phyloP scores from a whole-genome alignment of 2,797 vertebrate genomes.

The Clarias pachynema region DNA sequence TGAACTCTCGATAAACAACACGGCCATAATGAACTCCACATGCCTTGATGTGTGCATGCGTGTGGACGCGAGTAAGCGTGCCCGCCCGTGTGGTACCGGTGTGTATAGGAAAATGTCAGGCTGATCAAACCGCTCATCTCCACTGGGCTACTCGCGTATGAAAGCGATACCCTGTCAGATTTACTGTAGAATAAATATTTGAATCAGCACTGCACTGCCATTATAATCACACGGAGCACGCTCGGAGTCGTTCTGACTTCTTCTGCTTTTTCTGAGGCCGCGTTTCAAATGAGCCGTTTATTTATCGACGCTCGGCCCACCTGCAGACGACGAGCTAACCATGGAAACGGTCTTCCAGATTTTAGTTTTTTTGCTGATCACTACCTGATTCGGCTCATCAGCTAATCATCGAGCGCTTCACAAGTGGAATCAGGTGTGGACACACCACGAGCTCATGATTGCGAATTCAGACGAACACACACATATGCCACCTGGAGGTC shows the following conservation, averaged over 20 bases:
- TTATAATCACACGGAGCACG: slow-evolving; percentile 59
- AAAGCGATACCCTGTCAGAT: slow-evolving; percentile 68
- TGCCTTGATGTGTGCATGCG: slow-evolving; percentile 25
- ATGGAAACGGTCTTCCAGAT: not conserved
- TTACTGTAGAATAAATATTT: slow-evolving; percentile 72
- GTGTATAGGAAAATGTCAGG: slow-evolving; percentile 63
- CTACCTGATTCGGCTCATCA: slow-evolving; percentile 44
- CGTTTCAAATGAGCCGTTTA: slow-evolving; percentile 67
- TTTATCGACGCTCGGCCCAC: slow-evolving; percentile 70
- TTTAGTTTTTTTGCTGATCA: not conserved
- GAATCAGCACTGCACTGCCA: slow-evolving; percentile 62
- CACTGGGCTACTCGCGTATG: slow-evolving; percentile 47
- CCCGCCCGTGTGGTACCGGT: slow-evolving; percentile 43
- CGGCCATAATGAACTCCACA: slow-evolving; percentile 37
- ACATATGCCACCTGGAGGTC: not conserved
- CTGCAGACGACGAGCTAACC: slow-evolving; percentile 42
- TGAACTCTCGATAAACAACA: slow-evolving; percentile 27
- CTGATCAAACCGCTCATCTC: slow-evolving; percentile 54
- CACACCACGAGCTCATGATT: slow-evolving; percentile 3
- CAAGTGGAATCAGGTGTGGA: slow-evolving; percentile 36
- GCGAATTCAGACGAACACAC: not conserved
- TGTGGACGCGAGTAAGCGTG: slow-evolving; percentile 25
- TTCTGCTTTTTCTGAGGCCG: slow-evolving; percentile 52
- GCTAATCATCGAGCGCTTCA: slow-evolving; percentile 4
- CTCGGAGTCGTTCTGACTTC: slow-evolving; percentile 60